Conservation (phyloP, 2,888 invertebrate genomes). For the Agrotis clavis region DNA sequence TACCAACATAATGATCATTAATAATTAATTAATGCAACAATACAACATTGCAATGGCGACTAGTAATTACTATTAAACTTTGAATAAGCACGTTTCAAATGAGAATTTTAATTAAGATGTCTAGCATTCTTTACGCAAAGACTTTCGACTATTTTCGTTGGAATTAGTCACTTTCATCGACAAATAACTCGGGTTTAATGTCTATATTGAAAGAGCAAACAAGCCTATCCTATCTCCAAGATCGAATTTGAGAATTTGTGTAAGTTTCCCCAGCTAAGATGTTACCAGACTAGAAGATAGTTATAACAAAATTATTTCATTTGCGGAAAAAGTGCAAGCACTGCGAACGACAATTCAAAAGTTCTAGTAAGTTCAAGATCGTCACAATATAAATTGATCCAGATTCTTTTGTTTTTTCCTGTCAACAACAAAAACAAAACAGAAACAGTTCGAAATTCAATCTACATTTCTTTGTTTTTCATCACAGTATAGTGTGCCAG, state of each 20-base stretch:
- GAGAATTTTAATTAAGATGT: constrained; percentile 47
- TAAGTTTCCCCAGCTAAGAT: background rate
- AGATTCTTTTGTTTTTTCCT: background rate
- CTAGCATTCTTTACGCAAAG: constrained; percentile 20
- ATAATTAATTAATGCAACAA: constrained; percentile 38
- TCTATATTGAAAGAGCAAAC: constrained; percentile 5
- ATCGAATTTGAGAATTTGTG: constrained; percentile 2
- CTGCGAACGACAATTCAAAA: background rate
- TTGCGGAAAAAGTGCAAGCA: background rate
- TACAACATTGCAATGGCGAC: constrained; percentile 31
- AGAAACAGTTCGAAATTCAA: constrained; percentile 41
- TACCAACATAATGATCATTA: constrained; percentile 12
- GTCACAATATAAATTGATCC: background rate
- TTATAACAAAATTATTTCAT: background rate
- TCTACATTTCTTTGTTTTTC: constrained; percentile 40
- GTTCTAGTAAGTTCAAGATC: background rate
- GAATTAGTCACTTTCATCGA: constrained; percentile 44
- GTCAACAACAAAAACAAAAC: constrained; percentile 25
- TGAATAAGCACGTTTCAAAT: constrained; percentile 28
- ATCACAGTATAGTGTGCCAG: constrained; percentile 42
- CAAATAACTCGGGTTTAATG: constrained; percentile 19
- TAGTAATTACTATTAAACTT: constrained; percentile 35
- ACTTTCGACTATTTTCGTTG: constrained; percentile 48
- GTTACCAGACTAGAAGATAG: background rate
- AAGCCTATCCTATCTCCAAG: background rate